Base-by-base conservation (phyloP, 2,888 invertebrate species). In the Rambutsinella grinnellia region DNA sequence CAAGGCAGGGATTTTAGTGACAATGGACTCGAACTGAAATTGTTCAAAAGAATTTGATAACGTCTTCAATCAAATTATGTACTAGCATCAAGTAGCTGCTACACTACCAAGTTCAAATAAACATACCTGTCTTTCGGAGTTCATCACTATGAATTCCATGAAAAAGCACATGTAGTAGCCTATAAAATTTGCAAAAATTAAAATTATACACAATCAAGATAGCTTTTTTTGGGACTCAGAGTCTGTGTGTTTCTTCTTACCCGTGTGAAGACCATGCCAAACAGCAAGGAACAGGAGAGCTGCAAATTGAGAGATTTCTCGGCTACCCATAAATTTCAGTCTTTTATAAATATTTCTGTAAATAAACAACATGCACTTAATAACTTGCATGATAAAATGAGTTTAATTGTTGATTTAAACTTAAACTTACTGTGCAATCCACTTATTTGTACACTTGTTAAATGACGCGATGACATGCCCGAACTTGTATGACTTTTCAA, bases 211-310 rank as follows among this genome's bases (percentile, higher is more conserved):
- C n/a, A 56, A n/a, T n/a, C n/a, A n/a, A n/a, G n/a, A n/a, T n/a
- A n/a, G n/a, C n/a, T n/a, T n/a, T n/a, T n/a, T n/a, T n/a, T n/a
- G n/a, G n/a, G n/a, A n/a, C n/a, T n/a, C n/a, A n/a, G n/a, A n/a
- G n/a, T n/a, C n/a, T n/a, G n/a, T n/a, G n/a, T n/a, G 23, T 23
- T 56, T 5, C 13, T 8, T 15, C 21, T n/a, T 28, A 58, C 78
- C 98, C 10, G 94, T 92, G 85, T 96, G 94, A 65, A 95, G 91
- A 13, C 99, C 99, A 87, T 99, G 99, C 99, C 99, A 99, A 0
- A 97, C 85, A 0, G 99, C 96, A 47, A 99, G 90, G 87, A 97
- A 99, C 0, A 91, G 70, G 49, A 99, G 88, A 0, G 97, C 94
- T 0, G 91, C 89, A 0, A 91, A 88, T 86, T 99, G 98, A 79